These are phyloP conservation scores for Mirounga angustirostris DNA, from an alignment of 2,113 vertebrate species.

Conservation along the genomic window DNA sequence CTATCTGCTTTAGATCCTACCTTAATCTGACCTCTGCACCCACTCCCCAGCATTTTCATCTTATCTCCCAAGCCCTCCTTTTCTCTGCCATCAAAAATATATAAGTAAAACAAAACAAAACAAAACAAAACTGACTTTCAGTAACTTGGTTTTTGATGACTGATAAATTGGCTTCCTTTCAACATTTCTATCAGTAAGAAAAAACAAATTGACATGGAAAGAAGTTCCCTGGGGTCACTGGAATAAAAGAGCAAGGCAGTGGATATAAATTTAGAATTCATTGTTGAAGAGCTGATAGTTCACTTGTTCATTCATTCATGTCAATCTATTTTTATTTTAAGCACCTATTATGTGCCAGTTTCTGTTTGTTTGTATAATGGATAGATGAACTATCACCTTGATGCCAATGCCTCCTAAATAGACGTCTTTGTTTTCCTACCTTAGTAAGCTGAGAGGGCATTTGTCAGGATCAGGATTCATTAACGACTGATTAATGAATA, in stretches of 20 bases:
- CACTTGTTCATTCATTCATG: slow-evolving; percentile 17
- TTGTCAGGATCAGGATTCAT: background rate
- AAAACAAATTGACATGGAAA: slow-evolving; percentile 7
- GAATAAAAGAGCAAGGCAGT: slow-evolving; percentile 46
- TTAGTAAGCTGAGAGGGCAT: slow-evolving; percentile 1
- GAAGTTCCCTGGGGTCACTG: background rate
- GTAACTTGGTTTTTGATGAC: background rate
- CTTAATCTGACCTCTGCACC: background rate
- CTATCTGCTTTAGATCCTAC: background rate
- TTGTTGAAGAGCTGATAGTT: slow-evolving; percentile 10
- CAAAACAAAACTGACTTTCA: background rate
- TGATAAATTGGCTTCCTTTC: slow-evolving; percentile 26
- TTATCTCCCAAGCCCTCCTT: background rate
- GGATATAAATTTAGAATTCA: slow-evolving; percentile 56
- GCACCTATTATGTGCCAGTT: background rate
- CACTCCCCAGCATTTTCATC: background rate
- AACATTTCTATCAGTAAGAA: slow-evolving; percentile 42
- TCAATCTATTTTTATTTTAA: slow-evolving; percentile 64
- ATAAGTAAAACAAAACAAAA: background rate
- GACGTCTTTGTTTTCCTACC: slow-evolving; percentile 11
- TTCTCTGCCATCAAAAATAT: background rate
- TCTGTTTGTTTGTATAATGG: slow-evolving; percentile 18
- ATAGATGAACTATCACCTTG: slow-evolving; percentile 11
- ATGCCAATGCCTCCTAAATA: slow-evolving; percentile 13
- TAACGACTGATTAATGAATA: background rate